A percentile compares a stretch with the other conserved stretches of the same genome.
Evolutionary conservation across 2,797 vertebrate species (phyloP).

Genomic region (Tragopan temminckii): DNA sequence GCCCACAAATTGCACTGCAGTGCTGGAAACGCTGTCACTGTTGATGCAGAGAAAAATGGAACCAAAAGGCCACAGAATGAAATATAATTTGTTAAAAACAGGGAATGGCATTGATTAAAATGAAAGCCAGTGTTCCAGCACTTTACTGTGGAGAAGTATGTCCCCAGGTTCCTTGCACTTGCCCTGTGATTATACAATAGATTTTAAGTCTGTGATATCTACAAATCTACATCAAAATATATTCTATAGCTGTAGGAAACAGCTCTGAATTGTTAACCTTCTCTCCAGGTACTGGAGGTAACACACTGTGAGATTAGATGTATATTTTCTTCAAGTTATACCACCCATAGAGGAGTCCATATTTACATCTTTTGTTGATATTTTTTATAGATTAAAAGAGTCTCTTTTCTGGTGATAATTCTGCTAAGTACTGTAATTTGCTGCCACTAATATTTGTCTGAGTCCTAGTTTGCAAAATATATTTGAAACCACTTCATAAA

Average conservation of each 20-base stretch:
- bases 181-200: conserved; percentile 83
- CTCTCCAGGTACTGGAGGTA: conserved; percentile 85
- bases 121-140: conserved; percentile 61
- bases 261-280: conserved; percentile 87
- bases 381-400: conserved; percentile 89
- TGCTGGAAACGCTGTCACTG: conserved; percentile 15
- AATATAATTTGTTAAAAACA: conserved; percentile 77
- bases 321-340: conserved; percentile 88
- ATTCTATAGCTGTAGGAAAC: conserved; percentile 83
- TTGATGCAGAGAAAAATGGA: conserved; percentile 48
- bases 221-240: conserved; percentile 86
- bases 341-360: conserved; percentile 87
- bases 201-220: conserved; percentile 85
- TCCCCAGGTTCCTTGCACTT: conserved; percentile 76
- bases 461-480: conserved; percentile 88
- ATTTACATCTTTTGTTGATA: conserved; percentile 90
- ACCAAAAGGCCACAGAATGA: conserved; percentile 58
- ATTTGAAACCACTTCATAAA: conserved; percentile 87
- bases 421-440: conserved; percentile 90
- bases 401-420: conserved; percentile 89
- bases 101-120: conserved; percentile 71
- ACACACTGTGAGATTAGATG: conserved; percentile 88
- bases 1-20: not conserved
- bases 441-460: conserved; percentile 89
- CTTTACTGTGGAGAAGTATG: conserved; percentile 68